A percentile compares a stretch with the other conserved stretches of the same genome.
phyloP scores from a whole-genome alignment of 64 coral and sea anemone genomes.

The Actinia equina region DNA sequence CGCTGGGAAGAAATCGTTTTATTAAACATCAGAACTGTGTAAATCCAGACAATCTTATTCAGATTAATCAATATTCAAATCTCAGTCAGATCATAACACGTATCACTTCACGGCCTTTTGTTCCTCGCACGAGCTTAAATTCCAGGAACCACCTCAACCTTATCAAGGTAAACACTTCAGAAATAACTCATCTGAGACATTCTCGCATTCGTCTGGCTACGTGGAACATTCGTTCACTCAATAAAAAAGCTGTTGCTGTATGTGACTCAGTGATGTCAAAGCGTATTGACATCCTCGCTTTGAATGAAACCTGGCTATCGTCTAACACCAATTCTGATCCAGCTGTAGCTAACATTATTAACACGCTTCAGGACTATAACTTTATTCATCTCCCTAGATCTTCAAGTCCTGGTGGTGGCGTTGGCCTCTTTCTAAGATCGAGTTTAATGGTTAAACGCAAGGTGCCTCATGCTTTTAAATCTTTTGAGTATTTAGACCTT shows the following conservation, averaged over 20 bases:
- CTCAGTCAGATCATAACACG: not conserved
- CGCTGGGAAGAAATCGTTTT: not conserved
- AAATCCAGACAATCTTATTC: not conserved
- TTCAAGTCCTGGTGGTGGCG: constrained; percentile 24
- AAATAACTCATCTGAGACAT: not conserved
- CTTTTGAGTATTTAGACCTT: constrained; percentile 51
- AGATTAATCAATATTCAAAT: not conserved
- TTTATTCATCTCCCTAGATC: constrained; percentile 49
- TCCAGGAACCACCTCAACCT: not conserved
- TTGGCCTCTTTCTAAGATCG: constrained; percentile 38
- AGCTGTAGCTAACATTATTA: constrained; percentile 38
- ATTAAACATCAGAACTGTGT: not conserved
- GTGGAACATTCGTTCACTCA: constrained; percentile 44
- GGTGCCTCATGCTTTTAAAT: constrained; percentile 21
- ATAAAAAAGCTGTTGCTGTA: constrained; percentile 36
- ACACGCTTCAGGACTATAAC: constrained; percentile 38
- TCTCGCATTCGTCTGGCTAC: constrained; percentile 17
- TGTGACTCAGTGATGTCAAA: constrained; percentile 47
- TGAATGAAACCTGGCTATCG: constrained; percentile 45
- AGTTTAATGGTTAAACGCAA: constrained; percentile 41
- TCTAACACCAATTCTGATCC: constrained; percentile 2
- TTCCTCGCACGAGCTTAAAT: not conserved
- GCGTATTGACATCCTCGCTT: constrained; percentile 36
- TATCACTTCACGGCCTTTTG: constrained; percentile 32
- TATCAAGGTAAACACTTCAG: constrained; percentile 5